Evolutionary conservation across 2,888 invertebrate genomes (phyloP), one percentile per base, ranked within the genome.

Genomic region (Oithona nana): DNA sequence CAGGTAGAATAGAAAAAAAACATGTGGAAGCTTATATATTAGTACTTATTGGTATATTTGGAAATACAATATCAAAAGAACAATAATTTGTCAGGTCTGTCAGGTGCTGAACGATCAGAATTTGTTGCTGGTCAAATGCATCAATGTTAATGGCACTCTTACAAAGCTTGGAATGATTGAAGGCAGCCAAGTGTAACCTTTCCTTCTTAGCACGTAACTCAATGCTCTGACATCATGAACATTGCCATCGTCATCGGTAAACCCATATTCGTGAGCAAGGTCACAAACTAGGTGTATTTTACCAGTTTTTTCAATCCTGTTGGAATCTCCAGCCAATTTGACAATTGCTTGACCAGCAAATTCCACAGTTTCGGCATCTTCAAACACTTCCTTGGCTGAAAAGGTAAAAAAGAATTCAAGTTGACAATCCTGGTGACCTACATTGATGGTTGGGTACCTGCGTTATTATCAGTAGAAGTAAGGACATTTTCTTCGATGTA

Each of bases 231-330:
- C 16, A 16, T 39, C 22, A 20, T 24, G 22, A 30, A 61, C 26
- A 20, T 24, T 20, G 16, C 61, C 61, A 61, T 61, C 61, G 1
- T 49, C 24, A 29, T 61, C 61, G 4, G 49, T 61, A 26, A 61
- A 61, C 2, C 52, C 61, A 61, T 61, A 61, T 22, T 61, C 61
- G 1, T 24, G 29, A 16, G 61, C 61, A n/a, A 61, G 61, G 30
- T 61, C 61, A n/a, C 26, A 6, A 1, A 31, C 26, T 6, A 30
- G 28, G 20, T 54, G 20, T 20, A 61, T 61, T 52, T 22, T 52
- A 1, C 61, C 61, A 1, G 52, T 61, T 30, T 61, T 59, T 6
- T 26, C n/a, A n/a, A 61, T 61, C 13, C 28, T 51, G 16, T 28
- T 28, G 13, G 51, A 16, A 61, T 61, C 61, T 16, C 4, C 28